Base-by-base conservation (phyloP, 1,140 invertebrate species). In the Acyrthosiphon pisum region DNA sequence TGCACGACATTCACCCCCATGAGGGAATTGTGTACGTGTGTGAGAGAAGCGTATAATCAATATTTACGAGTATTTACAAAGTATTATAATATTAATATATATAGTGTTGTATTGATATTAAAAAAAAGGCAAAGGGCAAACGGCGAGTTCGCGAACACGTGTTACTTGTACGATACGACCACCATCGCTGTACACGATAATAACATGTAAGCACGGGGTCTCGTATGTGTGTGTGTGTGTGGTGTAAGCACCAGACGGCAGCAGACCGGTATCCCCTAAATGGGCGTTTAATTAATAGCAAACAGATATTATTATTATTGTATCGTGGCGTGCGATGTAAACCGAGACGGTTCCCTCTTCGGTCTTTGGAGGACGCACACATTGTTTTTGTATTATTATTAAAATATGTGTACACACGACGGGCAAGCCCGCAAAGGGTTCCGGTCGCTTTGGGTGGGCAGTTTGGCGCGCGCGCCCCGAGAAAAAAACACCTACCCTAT, bases 31-130 rank as follows among this genome's bases (percentile, higher is more conserved):
- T 46, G 83, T 46, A 11, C 11, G 84, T 84, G 23, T 68, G 2
- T 68, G 30, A 22, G 35, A 83, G 22, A 2, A 35, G 8, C 8
- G 37, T 23, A 83, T 83, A n/a, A 89, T 89, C 88, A 89, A 89
- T 89, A 41, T 89, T 89, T 89, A 89, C 48, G 87, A 53, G 18
- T 89, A 89, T 89, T 89, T 89, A 89, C 88, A 41, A 41, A 22
- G 50, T 30, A 76, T 76, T 76, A 48, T 88, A n/a, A 44, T 84
- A 84, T 84, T 76, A 76, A n/a, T 41, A 41, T 41, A 76, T 30
- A 84, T 44, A 84, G 23, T 50, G 46, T 88, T 48, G 26, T 46
- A 88, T n/a, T 50, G 46, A 48, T 48, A 88, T n/a, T 22, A 50
- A 48, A 88, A 87, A 30, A 46, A 87, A 26, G 44, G 44, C 84